phyloP scores from a whole-genome alignment of 2,888 invertebrate species.

The Leptura quadrifasciata region DNA sequence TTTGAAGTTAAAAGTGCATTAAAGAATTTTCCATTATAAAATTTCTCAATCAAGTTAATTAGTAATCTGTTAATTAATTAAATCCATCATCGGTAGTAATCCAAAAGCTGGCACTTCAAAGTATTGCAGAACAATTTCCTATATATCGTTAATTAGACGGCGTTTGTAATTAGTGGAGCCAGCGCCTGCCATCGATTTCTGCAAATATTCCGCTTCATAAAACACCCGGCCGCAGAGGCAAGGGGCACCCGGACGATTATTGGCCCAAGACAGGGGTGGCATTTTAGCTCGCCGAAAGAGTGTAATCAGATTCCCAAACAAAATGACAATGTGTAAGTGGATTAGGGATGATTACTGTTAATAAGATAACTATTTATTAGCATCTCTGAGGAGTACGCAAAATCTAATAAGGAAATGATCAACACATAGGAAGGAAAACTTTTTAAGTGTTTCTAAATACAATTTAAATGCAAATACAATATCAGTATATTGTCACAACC shows the following conservation, averaged over 20 bases:
- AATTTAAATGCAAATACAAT: no score
- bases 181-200: constrained; percentile 70
- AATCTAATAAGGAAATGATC: no score
- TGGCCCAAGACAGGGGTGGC: constrained; percentile 42
- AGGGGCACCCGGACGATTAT: constrained; percentile 32
- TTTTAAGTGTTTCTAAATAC: no score
- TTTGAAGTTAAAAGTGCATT: constrained; percentile 64
- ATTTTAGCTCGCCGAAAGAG: constrained; percentile 1
- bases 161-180: constrained; percentile 72
- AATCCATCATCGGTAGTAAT: constrained; percentile 71
- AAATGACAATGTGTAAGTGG: not conserved
- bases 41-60: constrained; percentile 71
- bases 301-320: not conserved
- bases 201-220: constrained; percentile 70
- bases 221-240: constrained; percentile 49
- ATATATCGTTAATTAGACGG: constrained; percentile 74
- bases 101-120: constrained; percentile 71
- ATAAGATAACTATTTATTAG: not conserved
- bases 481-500: no score
- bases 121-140: constrained; percentile 74
- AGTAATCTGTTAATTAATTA: constrained; percentile 74
- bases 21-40: constrained; percentile 67
- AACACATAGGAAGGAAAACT: no score
- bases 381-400: not conserved
- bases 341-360: not conserved